Evolutionary conservation across 2,113 vertebrate genomes (phyloP).

Genomic region (Agapornis roseicollis): DNA sequence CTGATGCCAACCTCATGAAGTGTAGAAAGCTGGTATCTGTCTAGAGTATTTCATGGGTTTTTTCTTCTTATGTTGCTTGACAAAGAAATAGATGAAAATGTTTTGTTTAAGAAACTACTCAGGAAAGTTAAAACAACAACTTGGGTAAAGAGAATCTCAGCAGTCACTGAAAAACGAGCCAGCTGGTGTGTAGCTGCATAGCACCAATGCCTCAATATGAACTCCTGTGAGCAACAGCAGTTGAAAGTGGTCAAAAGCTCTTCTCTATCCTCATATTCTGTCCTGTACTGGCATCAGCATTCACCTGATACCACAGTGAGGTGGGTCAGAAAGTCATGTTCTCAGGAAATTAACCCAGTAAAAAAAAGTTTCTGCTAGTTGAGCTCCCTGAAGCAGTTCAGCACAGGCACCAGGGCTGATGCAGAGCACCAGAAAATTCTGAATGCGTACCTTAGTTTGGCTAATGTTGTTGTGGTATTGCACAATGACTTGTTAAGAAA

Average conservation of each 20-base stretch:
- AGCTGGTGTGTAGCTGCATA: background rate
- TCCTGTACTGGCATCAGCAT: background rate
- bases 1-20: too few species aligned
- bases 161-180: background rate
- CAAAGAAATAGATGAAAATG: background rate
- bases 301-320: background rate
- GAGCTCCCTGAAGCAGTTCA: background rate
- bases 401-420: background rate
- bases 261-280: background rate
- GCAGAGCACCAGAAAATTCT: background rate
- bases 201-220: background rate
- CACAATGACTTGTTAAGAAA: background rate
- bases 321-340: background rate
- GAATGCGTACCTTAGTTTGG: background rate
- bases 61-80: background rate
- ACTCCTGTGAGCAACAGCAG: background rate
- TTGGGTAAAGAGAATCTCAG: background rate
- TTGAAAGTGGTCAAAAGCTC: background rate
- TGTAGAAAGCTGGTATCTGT: background rate
- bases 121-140: background rate
- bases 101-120: background rate
- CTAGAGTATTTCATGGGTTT: background rate
- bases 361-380: background rate
- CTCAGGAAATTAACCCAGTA: background rate
- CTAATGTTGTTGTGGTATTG: background rate